Evolutionary conservation across 1,140 invertebrate genomes (phyloP), one percentile per base, ranked within the genome.

Genomic region (Pseudomyrmex pallidus): DNA sequence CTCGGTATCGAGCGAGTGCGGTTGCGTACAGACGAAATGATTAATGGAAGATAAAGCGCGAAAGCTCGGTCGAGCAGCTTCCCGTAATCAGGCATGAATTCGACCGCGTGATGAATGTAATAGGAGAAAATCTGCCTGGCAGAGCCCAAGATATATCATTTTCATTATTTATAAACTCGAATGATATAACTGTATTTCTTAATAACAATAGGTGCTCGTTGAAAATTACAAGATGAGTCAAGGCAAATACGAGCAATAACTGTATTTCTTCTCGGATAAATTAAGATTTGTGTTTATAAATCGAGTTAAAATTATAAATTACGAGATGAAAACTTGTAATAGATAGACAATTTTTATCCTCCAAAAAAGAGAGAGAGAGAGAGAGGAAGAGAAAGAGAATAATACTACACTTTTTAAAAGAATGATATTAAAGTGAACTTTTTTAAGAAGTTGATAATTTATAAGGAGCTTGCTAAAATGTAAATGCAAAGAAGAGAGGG

Each of bases 31-130:
- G 44, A 68, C 15, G 64, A 70, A 56, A 61, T 80, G 76, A 80
- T 80, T 80, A 70, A 80, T 80, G 66, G 46, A 59, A 70, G 54
- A 78, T 70, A 68, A 59, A 78, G 66, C 44, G 54, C 76, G 44
- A 9, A 25, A 70, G 44, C 76, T 8, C 20, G 76, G 52, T 59
- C 54, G 1, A 46, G 48, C 25, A 56, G 17, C 54, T 8, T 68
- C 20, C 20, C 35, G 35, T 25, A 15, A 48, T 44, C 44, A n/a
- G 13, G 9, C 50, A 25, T 10, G 15, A 68, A 57, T 52, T 20
- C 35, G 35, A 35, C 35, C 15, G 35, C 5, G 20, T 70, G 44
- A 76, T 74, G 22, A 12, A 76, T 17, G 12, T 57, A n/a, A 35
- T 46, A 63, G 57, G 5, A 22, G 10, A 5, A 4, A n/a, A 35